Evolutionary conservation across 2,113 vertebrate genomes (phyloP), one percentile per base, ranked within the genome.

Genomic region (Nesogale talazaci): DNA sequence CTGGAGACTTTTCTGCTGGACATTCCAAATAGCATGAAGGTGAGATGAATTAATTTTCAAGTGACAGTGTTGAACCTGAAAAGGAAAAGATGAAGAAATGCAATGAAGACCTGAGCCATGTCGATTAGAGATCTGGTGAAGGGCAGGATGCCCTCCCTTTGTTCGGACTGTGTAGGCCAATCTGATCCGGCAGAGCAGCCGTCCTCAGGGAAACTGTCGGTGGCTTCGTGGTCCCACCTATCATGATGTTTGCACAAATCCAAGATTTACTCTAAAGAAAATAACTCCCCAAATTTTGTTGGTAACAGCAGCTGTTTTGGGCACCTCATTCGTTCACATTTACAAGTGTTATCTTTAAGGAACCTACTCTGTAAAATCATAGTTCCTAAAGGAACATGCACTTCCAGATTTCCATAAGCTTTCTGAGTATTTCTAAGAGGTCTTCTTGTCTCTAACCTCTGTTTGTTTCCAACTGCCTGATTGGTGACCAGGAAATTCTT

Each of bases 201-300:
- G 42, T 89, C 69, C 34, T 69, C n/a, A 0, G 46, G 25, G 69
- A 78, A 56, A 22, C 42, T 67, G 85, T 19, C 70, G 78, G 36
- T 96, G 95, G 94, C 90, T 97, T 92, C 91, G 78, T 57, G 85
- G 79, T 34, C 57, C 85, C n/a, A 46, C 70, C 95, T 89, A 65
- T 82, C 79, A 63, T 76, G 78, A 79, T 75, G 69, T 89, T 78
- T 83, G 90, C 86, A 56, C 56, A 75, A 88, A 94, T 65, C 82
- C 67, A 92, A 89, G 84, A 81, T 46, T 93, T 90, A 94, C 31
- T 8, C 75, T 77, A 70, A 92, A 91, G 85, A 88, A 83, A 75
- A 72, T 82, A 81, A 84, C 88, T 82, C 10, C 82, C 61, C 87
- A 34, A 56, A 93, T 75, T 36, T 23, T 75, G 34, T 78, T 69